Conservation (phyloP, 2,797 vertebrate species). For the Capromys pilorides region DNA sequence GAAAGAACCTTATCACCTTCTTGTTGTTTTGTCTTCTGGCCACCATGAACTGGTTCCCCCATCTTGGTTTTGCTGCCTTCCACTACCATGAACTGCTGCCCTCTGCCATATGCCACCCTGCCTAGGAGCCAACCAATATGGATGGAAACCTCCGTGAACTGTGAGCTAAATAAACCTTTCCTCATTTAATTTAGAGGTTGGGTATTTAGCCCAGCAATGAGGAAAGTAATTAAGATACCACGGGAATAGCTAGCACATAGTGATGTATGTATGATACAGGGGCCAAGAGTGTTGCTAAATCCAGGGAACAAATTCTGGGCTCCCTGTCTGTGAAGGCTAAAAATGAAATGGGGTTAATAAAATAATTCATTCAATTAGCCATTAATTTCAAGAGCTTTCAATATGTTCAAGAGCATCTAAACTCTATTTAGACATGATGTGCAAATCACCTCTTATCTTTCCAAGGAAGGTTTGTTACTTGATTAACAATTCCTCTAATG, state of each 20-base stretch:
- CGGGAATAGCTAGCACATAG: background rate
- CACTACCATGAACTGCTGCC: background rate
- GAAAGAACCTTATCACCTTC: background rate
- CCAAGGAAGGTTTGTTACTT: slow-evolving; percentile 44
- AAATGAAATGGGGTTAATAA: slow-evolving; percentile 37
- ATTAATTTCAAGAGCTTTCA: slow-evolving; percentile 47
- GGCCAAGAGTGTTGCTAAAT: background rate
- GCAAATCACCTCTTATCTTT: background rate
- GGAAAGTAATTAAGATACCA: background rate
- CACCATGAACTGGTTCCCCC: background rate
- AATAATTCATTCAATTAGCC: background rate
- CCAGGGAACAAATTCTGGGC: background rate
- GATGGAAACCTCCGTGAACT: background rate
- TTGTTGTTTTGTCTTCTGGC: background rate
- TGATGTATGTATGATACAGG: background rate
- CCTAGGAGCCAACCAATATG: background rate
- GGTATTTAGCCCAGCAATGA: background rate
- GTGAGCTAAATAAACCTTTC: background rate
- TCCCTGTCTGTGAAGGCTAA: slow-evolving; percentile 37
- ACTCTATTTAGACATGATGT: slow-evolving; percentile 14
- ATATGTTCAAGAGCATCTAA: slow-evolving; percentile 39
- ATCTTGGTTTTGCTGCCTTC: background rate
- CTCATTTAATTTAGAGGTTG: background rate
- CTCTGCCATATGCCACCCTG: background rate
- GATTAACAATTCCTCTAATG: slow-evolving; percentile 6